Conservation (phyloP, 92 coral and sea anemone species). For the Plumapathes pennacea region DNA sequence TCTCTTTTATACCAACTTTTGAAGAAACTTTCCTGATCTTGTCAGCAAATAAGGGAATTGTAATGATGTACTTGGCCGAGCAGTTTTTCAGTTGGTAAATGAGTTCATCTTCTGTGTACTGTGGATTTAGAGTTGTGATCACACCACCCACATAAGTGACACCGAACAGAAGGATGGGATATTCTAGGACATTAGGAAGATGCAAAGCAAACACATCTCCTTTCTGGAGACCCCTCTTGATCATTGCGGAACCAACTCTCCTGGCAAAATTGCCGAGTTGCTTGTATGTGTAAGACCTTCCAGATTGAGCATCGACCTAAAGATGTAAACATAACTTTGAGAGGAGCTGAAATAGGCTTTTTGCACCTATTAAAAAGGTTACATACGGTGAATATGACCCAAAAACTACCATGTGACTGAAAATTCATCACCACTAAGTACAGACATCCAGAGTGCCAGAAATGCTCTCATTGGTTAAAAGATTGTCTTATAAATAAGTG, state of each 20-base stretch:
- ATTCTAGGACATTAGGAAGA: slow-evolving; percentile 41
- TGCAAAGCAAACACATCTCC: slow-evolving; percentile 43
- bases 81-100: slow-evolving; percentile 37
- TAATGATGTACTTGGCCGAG: slow-evolving; percentile 30
- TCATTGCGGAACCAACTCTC: slow-evolving; percentile 48
- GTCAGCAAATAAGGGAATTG: background rate
- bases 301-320: slow-evolving; percentile 36
- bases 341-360: too few relatives aligned
- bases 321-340: background rate
- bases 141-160: slow-evolving; percentile 37
- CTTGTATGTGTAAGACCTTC: slow-evolving; percentile 32
- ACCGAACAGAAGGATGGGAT: slow-evolving; percentile 26
- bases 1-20: slow-evolving; percentile 33
- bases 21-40: slow-evolving; percentile 38
- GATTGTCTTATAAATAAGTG: too few relatives aligned
- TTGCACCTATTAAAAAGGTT: too few relatives aligned
- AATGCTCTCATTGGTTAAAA: too few relatives aligned
- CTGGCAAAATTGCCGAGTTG: slow-evolving; percentile 14
- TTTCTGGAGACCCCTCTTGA: slow-evolving; percentile 21
- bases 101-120: slow-evolving; percentile 31
- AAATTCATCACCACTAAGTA: too few relatives aligned
- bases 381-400: too few relatives aligned
- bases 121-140: slow-evolving; percentile 20
- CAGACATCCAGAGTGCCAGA: too few relatives aligned
- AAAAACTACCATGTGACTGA: too few relatives aligned